A percentile compares a stretch with the other conserved stretches of the same genome.
Conservation (phyloP, 2,113 vertebrate species). For the Mixornis gularis region DNA sequence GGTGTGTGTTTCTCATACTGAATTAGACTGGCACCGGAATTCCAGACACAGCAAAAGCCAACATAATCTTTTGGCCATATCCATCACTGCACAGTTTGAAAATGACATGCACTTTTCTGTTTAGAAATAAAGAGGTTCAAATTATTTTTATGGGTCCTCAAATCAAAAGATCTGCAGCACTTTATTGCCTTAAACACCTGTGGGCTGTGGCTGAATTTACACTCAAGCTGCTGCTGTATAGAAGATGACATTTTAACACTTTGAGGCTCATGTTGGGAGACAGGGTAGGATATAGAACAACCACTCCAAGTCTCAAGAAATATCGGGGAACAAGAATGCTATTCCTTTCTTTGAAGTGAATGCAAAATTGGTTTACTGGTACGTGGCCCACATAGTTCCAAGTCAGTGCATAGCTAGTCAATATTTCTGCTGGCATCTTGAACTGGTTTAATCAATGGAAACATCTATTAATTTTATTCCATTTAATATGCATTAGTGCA, state of each 20-base stretch:
- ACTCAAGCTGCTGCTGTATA: constrained; percentile 23
- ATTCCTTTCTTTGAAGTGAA: constrained; percentile 43
- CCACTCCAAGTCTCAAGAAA: constrained; percentile 17
- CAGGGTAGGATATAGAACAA: not conserved
- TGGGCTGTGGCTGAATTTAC: not conserved
- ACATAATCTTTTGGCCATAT: constrained; percentile 29
- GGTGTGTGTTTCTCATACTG: constrained; percentile 36
- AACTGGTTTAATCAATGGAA: constrained; percentile 51
- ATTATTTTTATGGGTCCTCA: not conserved
- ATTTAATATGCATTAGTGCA: constrained; percentile 65
- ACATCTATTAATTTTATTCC: constrained; percentile 37
- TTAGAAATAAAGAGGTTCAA: not conserved
- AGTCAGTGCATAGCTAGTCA: constrained; percentile 72
- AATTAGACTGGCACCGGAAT: constrained; percentile 61
- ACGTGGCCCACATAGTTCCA: constrained; percentile 27
- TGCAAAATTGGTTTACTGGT: constrained; percentile 30
- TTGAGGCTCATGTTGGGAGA: not conserved
- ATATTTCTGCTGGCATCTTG: constrained; percentile 67
- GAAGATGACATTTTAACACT: not conserved
- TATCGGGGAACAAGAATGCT: constrained; percentile 27
- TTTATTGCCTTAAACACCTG: constrained; percentile 67
- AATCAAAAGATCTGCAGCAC: constrained; percentile 24
- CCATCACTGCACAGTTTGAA: constrained; percentile 33
- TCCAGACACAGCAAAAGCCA: constrained; percentile 47
- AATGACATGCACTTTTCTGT: not conserved